Evolutionary conservation across 2,888 invertebrate species (phyloP).

Genomic region (Epinotia demarniana): DNA sequence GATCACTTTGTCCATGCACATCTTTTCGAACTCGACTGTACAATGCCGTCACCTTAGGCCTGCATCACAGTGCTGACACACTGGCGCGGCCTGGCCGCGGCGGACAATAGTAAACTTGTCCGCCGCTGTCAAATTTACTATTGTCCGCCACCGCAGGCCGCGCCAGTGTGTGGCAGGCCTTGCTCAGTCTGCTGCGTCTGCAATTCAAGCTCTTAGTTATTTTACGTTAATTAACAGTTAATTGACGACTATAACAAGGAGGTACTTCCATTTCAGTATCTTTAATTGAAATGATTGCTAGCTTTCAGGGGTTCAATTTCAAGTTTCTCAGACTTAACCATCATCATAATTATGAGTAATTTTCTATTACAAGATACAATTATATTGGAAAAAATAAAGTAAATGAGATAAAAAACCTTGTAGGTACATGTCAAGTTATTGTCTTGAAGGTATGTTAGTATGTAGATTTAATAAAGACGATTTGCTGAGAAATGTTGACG

Average conservation of each 20-base stretch:
- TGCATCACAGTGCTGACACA: too few relatives aligned
- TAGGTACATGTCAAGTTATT: neutral
- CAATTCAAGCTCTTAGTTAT: neutral
- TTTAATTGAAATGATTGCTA: slow-evolving; percentile 15
- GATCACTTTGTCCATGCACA: too few relatives aligned
- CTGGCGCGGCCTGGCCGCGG: too few relatives aligned
- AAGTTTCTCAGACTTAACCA: slow-evolving; percentile 1
- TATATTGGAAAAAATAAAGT: neutral
- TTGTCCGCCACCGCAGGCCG: too few relatives aligned
- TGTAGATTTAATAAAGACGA: too few relatives aligned
- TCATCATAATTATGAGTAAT: neutral
- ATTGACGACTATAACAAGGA: slow-evolving; percentile 3
- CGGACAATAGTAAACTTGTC: too few relatives aligned
- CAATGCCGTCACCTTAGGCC: too few relatives aligned
- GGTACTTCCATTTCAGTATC: neutral
- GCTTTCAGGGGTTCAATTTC: neutral
- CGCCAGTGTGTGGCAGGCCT: too few relatives aligned
- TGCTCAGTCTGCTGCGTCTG: neutral
- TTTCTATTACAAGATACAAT: neutral
- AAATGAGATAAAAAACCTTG: neutral
- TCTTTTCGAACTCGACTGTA: too few relatives aligned
- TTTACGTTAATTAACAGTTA: slow-evolving; percentile 4
- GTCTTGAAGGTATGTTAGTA: neutral
- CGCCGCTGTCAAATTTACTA: too few relatives aligned
- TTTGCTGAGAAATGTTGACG: neutral